Conservation (phyloP, 2,113 vertebrate genomes). For the Tachycineta bicolor region DNA sequence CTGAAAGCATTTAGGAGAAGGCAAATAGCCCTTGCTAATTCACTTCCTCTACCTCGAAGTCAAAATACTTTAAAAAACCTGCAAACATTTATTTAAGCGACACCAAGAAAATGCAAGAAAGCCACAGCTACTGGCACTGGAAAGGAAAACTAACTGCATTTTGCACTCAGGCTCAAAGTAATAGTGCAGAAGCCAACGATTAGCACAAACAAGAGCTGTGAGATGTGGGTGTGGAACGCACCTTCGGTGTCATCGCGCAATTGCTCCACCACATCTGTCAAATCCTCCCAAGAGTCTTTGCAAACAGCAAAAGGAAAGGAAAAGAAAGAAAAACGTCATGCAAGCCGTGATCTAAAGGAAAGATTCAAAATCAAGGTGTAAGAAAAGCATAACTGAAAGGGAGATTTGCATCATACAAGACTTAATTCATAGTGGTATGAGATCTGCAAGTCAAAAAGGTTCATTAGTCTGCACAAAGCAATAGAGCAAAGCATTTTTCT, state of each 20-base stretch:
- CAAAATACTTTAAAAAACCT: background rate
- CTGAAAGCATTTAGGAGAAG: background rate
- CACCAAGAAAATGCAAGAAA: background rate
- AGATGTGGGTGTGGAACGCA: conserved; percentile 84
- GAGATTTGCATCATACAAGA: conserved; percentile 41
- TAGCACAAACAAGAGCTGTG: conserved; percentile 62
- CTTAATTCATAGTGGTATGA: background rate
- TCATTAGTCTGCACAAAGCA: conserved; percentile 30
- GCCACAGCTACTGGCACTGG: background rate
- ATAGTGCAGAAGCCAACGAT: conserved; percentile 37
- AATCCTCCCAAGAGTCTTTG: conserved; percentile 96
- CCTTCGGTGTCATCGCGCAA: conserved; percentile 89
- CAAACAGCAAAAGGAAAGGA: conserved; percentile 84
- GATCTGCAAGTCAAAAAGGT: background rate
- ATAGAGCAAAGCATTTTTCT: background rate
- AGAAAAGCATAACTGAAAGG: conserved; percentile 66
- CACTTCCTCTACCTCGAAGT: background rate
- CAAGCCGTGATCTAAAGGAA: conserved; percentile 77
- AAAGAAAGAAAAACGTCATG: conserved; percentile 85
- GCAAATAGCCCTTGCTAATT: background rate
- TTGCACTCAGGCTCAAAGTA: conserved; percentile 1
- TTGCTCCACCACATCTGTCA: conserved; percentile 92
- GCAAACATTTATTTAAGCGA: background rate
- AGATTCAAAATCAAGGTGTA: conserved; percentile 64
- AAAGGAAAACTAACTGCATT: background rate